These are phyloP conservation scores for Amazona vittata DNA, from an alignment of 2,113 vertebrate genomes.

Conservation along the genomic window DNA sequence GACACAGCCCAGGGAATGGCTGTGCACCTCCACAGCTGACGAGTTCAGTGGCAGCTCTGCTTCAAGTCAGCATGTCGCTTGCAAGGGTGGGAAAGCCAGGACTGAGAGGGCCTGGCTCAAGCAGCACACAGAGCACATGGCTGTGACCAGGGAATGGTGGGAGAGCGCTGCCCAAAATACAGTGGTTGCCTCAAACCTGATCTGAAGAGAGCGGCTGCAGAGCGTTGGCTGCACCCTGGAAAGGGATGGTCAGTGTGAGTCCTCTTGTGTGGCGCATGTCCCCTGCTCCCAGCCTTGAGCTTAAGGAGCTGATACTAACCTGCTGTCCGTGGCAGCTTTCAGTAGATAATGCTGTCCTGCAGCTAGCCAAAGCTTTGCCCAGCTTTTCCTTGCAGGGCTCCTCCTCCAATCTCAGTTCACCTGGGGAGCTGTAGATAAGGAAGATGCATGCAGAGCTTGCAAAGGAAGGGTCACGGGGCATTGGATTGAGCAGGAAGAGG, in stretches of 20 bases:
- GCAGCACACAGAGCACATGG: not conserved
- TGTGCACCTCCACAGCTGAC: not conserved
- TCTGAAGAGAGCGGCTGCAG: not conserved
- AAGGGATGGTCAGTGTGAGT: fast-evolving
- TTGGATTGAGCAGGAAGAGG: not conserved
- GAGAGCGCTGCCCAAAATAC: not conserved
- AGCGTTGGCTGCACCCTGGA: fast-evolving
- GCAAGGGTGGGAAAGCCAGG: not conserved
- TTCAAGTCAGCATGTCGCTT: not conserved
- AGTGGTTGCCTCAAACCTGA: not conserved
- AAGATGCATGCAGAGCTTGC: not conserved
- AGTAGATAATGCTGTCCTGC: not conserved
- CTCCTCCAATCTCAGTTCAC: not conserved
- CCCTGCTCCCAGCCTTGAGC: not conserved
- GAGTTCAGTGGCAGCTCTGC: not conserved
- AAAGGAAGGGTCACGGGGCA: not conserved
- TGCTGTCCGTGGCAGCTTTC: fast-evolving
- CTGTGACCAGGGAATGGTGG: fast-evolving
- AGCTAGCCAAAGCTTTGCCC: not conserved
- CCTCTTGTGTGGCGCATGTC: not conserved
- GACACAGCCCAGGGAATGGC: not conserved
- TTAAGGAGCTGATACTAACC: not conserved
- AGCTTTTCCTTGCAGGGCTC: not conserved
- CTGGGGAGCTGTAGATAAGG: not conserved
- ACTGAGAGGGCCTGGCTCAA: not conserved